Conservation (phyloP, 1,140 invertebrate genomes). For the Linepithema humile region DNA sequence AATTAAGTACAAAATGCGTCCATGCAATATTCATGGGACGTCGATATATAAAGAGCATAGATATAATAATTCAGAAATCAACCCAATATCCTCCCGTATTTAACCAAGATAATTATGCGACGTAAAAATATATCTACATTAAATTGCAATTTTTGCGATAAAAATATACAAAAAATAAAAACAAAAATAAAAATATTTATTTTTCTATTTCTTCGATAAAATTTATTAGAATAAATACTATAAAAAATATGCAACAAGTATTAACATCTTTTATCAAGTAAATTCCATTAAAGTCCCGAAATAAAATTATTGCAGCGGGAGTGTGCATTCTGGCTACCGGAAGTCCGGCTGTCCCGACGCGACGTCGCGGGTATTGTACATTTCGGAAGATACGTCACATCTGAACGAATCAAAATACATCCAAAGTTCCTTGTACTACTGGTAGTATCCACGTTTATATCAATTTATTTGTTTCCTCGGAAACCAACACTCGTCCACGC, state of each 20-base stretch:
- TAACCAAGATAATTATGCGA: neutral
- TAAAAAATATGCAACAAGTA: neutral
- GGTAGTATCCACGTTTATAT: slow-evolving; percentile 60
- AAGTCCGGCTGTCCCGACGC: slow-evolving; percentile 55
- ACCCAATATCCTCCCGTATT: neutral
- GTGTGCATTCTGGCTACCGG: neutral
- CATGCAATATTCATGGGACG: neutral
- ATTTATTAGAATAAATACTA: neutral
- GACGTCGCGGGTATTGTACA: slow-evolving; percentile 68
- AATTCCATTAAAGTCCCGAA: neutral
- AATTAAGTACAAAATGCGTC: slow-evolving; percentile 22
- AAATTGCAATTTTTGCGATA: neutral
- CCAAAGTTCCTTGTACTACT: slow-evolving; percentile 64
- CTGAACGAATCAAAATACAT: slow-evolving; percentile 71
- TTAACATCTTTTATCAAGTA: neutral
- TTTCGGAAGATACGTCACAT: slow-evolving; percentile 70
- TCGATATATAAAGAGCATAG: neutral
- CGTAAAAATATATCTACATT: neutral
- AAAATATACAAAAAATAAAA: neutral
- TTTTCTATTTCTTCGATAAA: neutral
- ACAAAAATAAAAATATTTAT: neutral
- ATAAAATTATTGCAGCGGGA: neutral
- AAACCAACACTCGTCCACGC: slow-evolving; percentile 45
- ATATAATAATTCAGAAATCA: neutral
- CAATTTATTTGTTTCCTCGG: slow-evolving; percentile 39